Base-by-base conservation (phyloP, 2,797 vertebrate species). In the Enteromius fasciolatus region DNA sequence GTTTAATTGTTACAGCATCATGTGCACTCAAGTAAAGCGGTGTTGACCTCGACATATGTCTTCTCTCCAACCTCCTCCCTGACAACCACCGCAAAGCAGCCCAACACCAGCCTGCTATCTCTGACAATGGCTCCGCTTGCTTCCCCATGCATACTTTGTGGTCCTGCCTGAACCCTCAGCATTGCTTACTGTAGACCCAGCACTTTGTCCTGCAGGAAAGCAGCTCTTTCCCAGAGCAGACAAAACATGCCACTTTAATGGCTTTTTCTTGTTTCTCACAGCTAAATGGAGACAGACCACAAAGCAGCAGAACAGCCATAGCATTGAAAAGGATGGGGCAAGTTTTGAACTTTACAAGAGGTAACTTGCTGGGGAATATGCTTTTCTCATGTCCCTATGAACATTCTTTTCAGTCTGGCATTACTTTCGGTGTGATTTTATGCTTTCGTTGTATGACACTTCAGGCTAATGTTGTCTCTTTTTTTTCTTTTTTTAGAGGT, bases 241-340 rank as follows among this genome's bases (percentile, higher is more conserved):
- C 25, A 63, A 63, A 82, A 83, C 76, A 84, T 83, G 80, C 73
- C 39, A 52, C 59, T 61, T 79, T 88, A 89, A 89, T 84, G 83
- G 67, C 52, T 77, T 88, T 89, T 76, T 82, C 82, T 84, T 84
- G 76, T 81, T 77, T 76, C 74, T 69, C 61, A 39, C 59, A 67
- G 73, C 48, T 41, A 50, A 52, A 67, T 31, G 31, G 81, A 87
- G 82, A 76, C 63, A 54, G 68, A 82, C 20, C 52, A 31, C 75
- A 50, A 39, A 82, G 63, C 41, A 69, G 4, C 41, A 61, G 48
- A 87, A 78, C 23, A 72, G 52, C 23, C 44, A 39, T 14, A 74
- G 57, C 80, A 70, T 64, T 59, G 66, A 81, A 81, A 78, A 68
- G 46, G 76, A 59, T 75, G 76, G n/a, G 73, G 50, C 10, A 17